Base-by-base conservation (phyloP, 1,140 invertebrate genomes). In the Macrostomum lignano region DNA sequence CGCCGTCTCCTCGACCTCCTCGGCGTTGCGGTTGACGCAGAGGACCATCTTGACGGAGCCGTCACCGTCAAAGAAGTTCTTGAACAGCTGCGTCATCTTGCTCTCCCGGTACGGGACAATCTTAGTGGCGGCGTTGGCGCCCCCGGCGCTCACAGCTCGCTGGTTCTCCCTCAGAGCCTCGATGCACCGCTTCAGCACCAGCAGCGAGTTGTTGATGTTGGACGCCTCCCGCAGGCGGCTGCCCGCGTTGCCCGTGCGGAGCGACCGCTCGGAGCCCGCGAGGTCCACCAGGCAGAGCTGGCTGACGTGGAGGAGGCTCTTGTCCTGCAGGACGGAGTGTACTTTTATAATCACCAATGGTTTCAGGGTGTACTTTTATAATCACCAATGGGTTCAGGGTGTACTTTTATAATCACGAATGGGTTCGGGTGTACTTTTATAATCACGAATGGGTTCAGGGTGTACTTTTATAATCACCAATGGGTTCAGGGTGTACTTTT, bases 1-100 rank as follows among this genome's bases (percentile, higher is more conserved):
- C n/a, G n/a, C n/a, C n/a, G n/a, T n/a, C n/a, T 98, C 88, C 53
- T 93, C 82, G 52, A 73, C 91, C 52, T 96, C 84, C 33, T 76
- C 70, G 19, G 67, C 59, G 32, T 70, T 66, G 1, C 86, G 88
- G 63, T 94, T 96, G 5, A 86, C 68, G 57, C 91, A 98, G 3
- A 98, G 73, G 31, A 96, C 69, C 86, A 96, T 96, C 36, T 72
- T 62, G 0, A 96, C 78, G 46, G 73, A 71, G 3, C 86, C 86
- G 49, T 86, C 74, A 2, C 88, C 86, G 55, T 94, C 88, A 57
- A 98, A 94, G 54, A 76, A 96, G 48, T 74, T 88, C 54, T 94
- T 94, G 49, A 98, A 94, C 26, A 94, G 64, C 56, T 84, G 74
- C 2, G 88, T 96, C 2, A 98, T 64, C 48, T 84, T 81, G 0